Base-by-base conservation (phyloP, 2,797 vertebrate genomes). In the Leptatherina wallacei region DNA sequence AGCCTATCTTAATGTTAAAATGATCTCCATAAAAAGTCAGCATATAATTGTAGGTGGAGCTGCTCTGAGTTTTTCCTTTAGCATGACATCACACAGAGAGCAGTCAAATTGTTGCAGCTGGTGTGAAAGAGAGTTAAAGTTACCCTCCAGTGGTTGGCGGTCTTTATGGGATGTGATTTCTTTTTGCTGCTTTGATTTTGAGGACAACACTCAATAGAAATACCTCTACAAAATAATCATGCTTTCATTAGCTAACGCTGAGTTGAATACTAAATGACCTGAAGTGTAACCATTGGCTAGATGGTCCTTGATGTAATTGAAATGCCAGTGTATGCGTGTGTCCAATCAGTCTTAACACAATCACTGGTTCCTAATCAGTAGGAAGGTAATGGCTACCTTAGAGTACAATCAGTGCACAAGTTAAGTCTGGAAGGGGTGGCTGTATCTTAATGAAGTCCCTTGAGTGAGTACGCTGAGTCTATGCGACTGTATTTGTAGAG, bases 321-420 rank as follows among this genome's bases (percentile, higher is more conserved):
- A 84, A 82, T 77, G 79, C 71, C 77, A 68, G 62, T 65, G 63
- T 70, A 61, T 75, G 72, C 70, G 73, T 16, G 52, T 88, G 68
- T 59, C 73, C 77, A 89, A 85, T 90, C 83, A 84, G 73, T 81
- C 67, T 73, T 51, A 78, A 83, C 73, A 87, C 86, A 88, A 86
- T 89, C 86, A 77, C 77, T 32, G 42, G 70, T 61, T 76, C 59
- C 86, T 88, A 92, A 93, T 93, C 92, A 90, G 88, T 70, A 76
- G 65, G 61, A 88, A 80, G 84, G 81, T 89, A 92, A 88, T 88
- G 89, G 75, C 84, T 74, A 78, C 87, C 83, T 82, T 66, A 30
- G 83, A 84, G 81, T 75, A 80, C 87, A 92, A 89, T 92, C 91
- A 90, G 78, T 35, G 78, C 61, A 73, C 78, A 80, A 71, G 77